Evolutionary conservation across 1,140 invertebrate species (phyloP).

Genomic region (Drosophila lacertosa): DNA sequence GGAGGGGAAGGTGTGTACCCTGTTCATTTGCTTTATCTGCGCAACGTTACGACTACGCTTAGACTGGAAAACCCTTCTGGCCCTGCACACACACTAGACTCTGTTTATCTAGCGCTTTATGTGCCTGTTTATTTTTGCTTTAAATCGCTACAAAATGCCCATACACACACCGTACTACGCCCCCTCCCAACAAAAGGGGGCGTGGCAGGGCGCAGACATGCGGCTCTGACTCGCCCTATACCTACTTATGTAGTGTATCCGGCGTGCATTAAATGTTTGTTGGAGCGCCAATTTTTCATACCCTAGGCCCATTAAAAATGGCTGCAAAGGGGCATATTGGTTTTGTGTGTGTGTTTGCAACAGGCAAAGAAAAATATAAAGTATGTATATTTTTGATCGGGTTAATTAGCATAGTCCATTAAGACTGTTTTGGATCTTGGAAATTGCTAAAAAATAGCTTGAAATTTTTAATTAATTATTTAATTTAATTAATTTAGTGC

Average conservation of each 20-base stretch:
- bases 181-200: not conserved
- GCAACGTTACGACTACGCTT: conserved; percentile 18
- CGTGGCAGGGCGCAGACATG: not conserved
- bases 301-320: too few relatives aligned
- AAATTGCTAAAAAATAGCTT: too few relatives aligned
- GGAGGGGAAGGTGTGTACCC: not conserved
- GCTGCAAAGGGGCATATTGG: too few relatives aligned
- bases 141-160: conserved; percentile 54
- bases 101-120: conserved; percentile 74
- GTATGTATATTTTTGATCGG: too few relatives aligned
- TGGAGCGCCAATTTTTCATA: not conserved
- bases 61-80: not conserved
- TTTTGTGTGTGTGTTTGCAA: too few relatives aligned
- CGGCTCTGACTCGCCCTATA: not conserved
- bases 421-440: too few relatives aligned
- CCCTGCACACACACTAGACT: conserved; percentile 47
- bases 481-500: too few relatives aligned
- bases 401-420: too few relatives aligned
- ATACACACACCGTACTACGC: conserved; percentile 29
- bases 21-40: conserved; percentile 58
- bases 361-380: too few relatives aligned
- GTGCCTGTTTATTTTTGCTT: conserved; percentile 65
- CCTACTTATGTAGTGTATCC: conserved; percentile 6
- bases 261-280: conserved; percentile 17
- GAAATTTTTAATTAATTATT: too few relatives aligned